Percentiles rank a stretch among this genome's conserved stretches.
These are phyloP conservation scores for Xerus inauris DNA, from an alignment of 2,113 vertebrate genomes.

Conservation along the genomic window DNA sequence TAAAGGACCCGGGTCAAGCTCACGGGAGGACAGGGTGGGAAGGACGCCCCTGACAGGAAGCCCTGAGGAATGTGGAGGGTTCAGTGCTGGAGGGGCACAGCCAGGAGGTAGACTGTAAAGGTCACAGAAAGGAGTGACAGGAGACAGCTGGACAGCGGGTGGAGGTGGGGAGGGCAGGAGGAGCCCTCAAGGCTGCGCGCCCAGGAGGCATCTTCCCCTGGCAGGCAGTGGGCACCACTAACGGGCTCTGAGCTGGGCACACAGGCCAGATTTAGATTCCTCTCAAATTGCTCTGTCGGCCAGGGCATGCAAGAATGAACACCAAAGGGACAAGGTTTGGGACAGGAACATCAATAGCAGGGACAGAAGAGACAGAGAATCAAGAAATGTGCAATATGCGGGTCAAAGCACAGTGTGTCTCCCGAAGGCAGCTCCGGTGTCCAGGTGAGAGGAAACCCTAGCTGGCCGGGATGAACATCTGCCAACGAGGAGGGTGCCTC, in stretches of 20 bases:
- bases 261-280: background rate
- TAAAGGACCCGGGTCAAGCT: background rate
- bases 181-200: background rate
- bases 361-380: background rate
- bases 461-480: accelerated
- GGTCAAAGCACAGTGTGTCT: background rate
- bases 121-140: background rate
- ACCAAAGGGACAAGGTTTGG: background rate
- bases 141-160: background rate
- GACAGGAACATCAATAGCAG: background rate
- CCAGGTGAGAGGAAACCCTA: accelerated
- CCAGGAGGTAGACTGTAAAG: accelerated
- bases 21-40: background rate
- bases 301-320: no score
- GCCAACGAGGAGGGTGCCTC: no score
- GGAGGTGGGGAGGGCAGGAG: background rate
- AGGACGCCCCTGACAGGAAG: background rate
- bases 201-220: background rate
- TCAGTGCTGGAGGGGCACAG: accelerated
- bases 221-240: accelerated
- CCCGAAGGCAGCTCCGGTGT: background rate
- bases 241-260: background rate
- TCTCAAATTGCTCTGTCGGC: background rate
- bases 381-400: background rate
- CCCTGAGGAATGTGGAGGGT: background rate